Conservation (phyloP, 2,888 invertebrate genomes). For the Nomada ferruginata region DNA sequence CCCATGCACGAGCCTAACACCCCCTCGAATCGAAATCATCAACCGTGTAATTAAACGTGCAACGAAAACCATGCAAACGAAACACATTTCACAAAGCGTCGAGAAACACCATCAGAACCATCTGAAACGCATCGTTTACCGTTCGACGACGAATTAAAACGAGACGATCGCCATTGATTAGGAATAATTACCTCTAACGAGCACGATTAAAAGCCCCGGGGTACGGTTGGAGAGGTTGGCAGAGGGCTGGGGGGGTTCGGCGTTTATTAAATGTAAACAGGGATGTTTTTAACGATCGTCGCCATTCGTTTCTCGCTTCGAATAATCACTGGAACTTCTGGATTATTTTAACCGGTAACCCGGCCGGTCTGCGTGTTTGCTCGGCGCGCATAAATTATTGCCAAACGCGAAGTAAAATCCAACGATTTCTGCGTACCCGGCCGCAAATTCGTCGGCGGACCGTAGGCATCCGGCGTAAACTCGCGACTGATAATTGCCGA, state of each 20-base stretch:
- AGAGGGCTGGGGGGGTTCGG: background rate
- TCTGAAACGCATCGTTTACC: background rate
- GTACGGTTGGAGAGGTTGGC: background rate
- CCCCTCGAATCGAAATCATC: too few species aligned
- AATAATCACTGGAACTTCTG: slow-evolving; percentile 66
- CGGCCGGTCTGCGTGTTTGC: slow-evolving; percentile 53
- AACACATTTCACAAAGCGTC: too few species aligned
- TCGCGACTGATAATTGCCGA: slow-evolving; percentile 52
- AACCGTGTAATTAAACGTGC: too few species aligned
- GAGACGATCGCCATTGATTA: slow-evolving; percentile 51
- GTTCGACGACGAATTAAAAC: slow-evolving; percentile 40
- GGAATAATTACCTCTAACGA: slow-evolving; percentile 69
- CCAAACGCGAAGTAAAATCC: slow-evolving; percentile 62
- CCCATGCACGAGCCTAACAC: too few species aligned
- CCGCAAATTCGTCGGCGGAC: slow-evolving; percentile 52
- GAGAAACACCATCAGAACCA: too few species aligned
- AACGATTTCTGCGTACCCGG: slow-evolving; percentile 41
- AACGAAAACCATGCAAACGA: too few species aligned
- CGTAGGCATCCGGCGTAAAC: slow-evolving; percentile 43
- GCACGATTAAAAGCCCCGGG: slow-evolving; percentile 65
- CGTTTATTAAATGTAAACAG: slow-evolving; percentile 71
- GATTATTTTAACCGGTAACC: slow-evolving; percentile 68
- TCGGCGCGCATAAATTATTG: slow-evolving; percentile 68
- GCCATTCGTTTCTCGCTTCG: slow-evolving; percentile 45
- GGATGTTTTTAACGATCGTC: slow-evolving; percentile 65